phyloP scores from a whole-genome alignment of 2,113 vertebrate species.

The mouse (Mus musculus) region DNA sequence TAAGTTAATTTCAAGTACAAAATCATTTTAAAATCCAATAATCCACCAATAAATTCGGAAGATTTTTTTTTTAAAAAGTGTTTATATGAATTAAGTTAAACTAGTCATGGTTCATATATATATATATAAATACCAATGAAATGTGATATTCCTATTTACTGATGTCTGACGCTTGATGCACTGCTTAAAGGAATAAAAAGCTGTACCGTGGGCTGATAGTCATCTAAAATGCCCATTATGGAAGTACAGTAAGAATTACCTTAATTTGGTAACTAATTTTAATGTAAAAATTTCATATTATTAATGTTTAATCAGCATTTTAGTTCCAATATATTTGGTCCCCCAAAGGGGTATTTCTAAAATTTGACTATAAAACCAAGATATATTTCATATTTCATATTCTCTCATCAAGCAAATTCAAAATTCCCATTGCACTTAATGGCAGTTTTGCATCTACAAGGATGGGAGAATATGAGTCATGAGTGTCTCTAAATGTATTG shows the following conservation, averaged over 20 bases:
- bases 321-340: constrained; percentile 60
- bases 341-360: constrained; percentile 68
- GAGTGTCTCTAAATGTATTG: constrained; percentile 64
- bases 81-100: constrained; percentile 77
- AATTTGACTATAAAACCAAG: constrained; percentile 68
- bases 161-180: constrained; percentile 81
- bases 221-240: constrained; percentile 57
- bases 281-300: constrained; percentile 47
- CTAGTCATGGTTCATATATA: constrained; percentile 67
- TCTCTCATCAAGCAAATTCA: constrained; percentile 80
- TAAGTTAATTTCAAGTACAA: constrained; percentile 75
- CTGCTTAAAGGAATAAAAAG: constrained; percentile 73
- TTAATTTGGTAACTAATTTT: constrained; percentile 62
- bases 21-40: constrained; percentile 74
- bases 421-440: constrained; percentile 81
- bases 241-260: constrained; percentile 47
- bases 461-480: constrained; percentile 72
- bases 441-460: constrained; percentile 81
- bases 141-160: constrained; percentile 77
- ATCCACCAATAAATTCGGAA: constrained; percentile 70
- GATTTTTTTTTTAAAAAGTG: constrained; percentile 22
- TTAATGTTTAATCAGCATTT: constrained; percentile 58
- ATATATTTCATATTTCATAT: constrained; percentile 79
- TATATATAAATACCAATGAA: constrained; percentile 69
- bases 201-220: constrained; percentile 66